Evolutionary conservation across 2,888 invertebrate species (phyloP).

Genomic region (Drosophila kuntzei): DNA sequence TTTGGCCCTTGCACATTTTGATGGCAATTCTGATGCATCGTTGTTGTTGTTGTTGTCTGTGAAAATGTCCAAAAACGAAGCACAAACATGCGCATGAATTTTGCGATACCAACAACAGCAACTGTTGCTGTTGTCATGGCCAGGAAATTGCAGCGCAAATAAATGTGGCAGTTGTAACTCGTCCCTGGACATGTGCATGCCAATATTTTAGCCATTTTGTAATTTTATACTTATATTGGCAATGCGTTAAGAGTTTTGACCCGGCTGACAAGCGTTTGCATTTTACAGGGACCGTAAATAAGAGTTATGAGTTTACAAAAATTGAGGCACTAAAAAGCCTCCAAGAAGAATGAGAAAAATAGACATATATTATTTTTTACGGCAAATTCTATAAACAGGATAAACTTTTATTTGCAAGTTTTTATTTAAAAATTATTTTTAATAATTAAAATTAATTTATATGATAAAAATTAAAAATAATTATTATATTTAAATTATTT

Average conservation of each 20-base stretch:
- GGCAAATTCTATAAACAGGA: too few species aligned
- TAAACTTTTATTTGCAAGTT: too few species aligned
- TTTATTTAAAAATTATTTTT: too few species aligned
- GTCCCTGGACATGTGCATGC: conserved; percentile 55
- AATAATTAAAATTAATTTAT: too few species aligned
- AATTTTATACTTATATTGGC: conserved; percentile 70
- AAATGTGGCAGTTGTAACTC: conserved; percentile 70
- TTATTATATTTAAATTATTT: too few species aligned
- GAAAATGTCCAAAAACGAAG: conserved; percentile 77
- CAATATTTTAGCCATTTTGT: conserved; percentile 77
- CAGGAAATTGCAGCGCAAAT: conserved; percentile 63
- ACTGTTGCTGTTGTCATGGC: conserved; percentile 36
- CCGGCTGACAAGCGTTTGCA: conserved; percentile 44
- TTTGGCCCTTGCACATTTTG: conserved; percentile 66
- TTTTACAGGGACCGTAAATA: too few species aligned
- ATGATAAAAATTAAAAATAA: too few species aligned
- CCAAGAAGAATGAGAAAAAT: too few species aligned
- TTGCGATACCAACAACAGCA: conserved; percentile 52
- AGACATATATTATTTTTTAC: too few species aligned
- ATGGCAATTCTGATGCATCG: conserved; percentile 62
- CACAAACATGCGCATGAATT: conserved; percentile 84
- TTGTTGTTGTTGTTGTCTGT: conserved; percentile 40
- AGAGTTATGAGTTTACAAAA: too few species aligned
- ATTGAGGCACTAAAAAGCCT: too few species aligned
- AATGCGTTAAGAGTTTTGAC: conserved; percentile 34